Conservation (phyloP, 2,888 invertebrate species). For the Trachelus tabidus region DNA sequence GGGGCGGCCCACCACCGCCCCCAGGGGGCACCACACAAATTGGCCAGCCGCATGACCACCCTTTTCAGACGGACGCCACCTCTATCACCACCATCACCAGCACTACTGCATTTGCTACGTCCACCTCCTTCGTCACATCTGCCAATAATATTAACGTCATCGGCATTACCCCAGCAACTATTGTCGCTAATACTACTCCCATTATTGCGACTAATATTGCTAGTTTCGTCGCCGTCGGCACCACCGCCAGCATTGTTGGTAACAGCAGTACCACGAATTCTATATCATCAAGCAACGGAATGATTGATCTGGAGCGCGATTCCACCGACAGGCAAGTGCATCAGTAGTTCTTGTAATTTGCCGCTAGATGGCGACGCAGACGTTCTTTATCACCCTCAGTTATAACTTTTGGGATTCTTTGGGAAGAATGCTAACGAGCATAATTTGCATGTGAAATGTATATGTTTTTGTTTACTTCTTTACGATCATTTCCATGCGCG, state of each 20-base stretch:
- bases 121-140: slow-evolving; percentile 22
- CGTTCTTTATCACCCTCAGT: not conserved
- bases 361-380: not conserved
- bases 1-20: slow-evolving; percentile 58
- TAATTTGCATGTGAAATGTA: too few species aligned
- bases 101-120: slow-evolving; percentile 20
- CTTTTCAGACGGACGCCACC: slow-evolving; percentile 25
- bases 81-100: slow-evolving; percentile 36
- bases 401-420: too few species aligned
- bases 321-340: slow-evolving; percentile 61
- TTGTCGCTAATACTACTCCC: slow-evolving; percentile 16
- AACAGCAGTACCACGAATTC: slow-evolving; percentile 16
- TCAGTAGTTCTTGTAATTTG: not conserved
- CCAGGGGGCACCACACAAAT: slow-evolving; percentile 53
- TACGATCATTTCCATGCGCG: not conserved
- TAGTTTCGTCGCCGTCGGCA: slow-evolving; percentile 1
- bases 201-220: not conserved
- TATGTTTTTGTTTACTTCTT: slow-evolving; percentile 1
- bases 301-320: slow-evolving; percentile 64
- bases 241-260: slow-evolving; percentile 25
- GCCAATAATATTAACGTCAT: slow-evolving; percentile 17
- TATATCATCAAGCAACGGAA: slow-evolving; percentile 47
- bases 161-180: slow-evolving; percentile 32
- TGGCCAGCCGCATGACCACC: slow-evolving; percentile 61
- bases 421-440: too few species aligned